These are phyloP conservation scores for Chiloscyllium plagiosum DNA, from an alignment of 2,113 vertebrate species.

Conservation along the genomic window DNA sequence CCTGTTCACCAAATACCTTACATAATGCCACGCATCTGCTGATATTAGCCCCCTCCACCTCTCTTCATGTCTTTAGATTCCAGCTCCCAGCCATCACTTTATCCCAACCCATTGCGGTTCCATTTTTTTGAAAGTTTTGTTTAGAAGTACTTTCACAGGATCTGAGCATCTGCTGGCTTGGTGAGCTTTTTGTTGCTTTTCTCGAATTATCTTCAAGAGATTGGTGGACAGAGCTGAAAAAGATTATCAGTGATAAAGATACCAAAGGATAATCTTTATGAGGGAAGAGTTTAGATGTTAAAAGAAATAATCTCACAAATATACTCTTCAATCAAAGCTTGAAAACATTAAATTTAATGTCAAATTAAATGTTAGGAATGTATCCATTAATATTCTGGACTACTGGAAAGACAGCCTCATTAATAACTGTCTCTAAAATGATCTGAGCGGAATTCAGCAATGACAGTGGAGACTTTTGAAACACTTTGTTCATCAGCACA, in stretches of 20 bases:
- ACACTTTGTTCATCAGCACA: conserved; percentile 66
- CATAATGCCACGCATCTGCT: too few species aligned
- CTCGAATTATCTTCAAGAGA: background rate
- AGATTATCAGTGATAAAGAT: background rate
- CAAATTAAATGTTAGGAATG: background rate
- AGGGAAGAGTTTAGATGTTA: background rate
- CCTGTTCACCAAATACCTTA: too few species aligned
- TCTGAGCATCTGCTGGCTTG: too few species aligned
- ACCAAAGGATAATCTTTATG: background rate
- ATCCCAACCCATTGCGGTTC: too few species aligned
- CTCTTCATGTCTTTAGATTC: background rate
- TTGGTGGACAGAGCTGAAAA: background rate
- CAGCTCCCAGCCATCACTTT: background rate
- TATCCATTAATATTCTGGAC: background rate
- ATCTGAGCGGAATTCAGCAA: background rate
- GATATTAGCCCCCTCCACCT: too few species aligned
- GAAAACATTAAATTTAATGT: conserved; percentile 24
- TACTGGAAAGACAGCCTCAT: background rate
- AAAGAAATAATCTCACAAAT: background rate
- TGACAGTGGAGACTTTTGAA: conserved; percentile 41
- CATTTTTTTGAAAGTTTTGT: background rate
- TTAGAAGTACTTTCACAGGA: background rate
- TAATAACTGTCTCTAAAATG: background rate
- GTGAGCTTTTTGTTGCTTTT: background rate
- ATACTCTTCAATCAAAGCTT: background rate